Evolutionary conservation across 2,888 invertebrate species (phyloP).

Genomic region (Harpalus rufipes): DNA sequence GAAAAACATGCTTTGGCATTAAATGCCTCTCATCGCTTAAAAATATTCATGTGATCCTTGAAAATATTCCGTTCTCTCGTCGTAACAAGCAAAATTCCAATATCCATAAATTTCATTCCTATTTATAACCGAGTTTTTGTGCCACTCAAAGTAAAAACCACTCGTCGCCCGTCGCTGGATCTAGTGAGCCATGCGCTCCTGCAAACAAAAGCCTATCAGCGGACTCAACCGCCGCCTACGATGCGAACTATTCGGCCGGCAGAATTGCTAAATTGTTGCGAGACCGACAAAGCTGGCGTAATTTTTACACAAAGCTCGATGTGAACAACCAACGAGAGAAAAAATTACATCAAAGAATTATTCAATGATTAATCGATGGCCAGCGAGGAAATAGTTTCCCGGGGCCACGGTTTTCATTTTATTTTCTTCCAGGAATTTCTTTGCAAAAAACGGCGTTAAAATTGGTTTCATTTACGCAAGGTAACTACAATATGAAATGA

Average conservation of each 20-base stretch:
- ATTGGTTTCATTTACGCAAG: background rate
- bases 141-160: conserved; percentile 14
- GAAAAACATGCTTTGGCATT: too few species aligned
- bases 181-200: conserved; percentile 10
- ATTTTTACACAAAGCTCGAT: conserved; percentile 34
- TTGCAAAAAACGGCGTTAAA: background rate
- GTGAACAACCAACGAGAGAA: conserved; percentile 19
- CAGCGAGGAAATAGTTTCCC: background rate
- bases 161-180: background rate
- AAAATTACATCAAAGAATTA: conserved; percentile 38
- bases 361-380: conserved; percentile 8
- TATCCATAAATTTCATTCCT: conserved; percentile 38
- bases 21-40: background rate
- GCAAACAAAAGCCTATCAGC: conserved; percentile 12
- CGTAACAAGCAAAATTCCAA: conserved; percentile 31
- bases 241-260: conserved; percentile 30
- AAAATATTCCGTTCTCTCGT: background rate
- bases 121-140: conserved; percentile 24
- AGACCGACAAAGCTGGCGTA: conserved; percentile 11
- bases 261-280: conserved; percentile 33
- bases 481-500: background rate
- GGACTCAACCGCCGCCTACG: background rate
- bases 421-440: conserved; percentile 2
- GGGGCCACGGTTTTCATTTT: background rate
- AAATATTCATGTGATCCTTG: conserved; percentile 2